Conservation (phyloP, 1,140 invertebrate genomes). For the Ceratina australensis region DNA sequence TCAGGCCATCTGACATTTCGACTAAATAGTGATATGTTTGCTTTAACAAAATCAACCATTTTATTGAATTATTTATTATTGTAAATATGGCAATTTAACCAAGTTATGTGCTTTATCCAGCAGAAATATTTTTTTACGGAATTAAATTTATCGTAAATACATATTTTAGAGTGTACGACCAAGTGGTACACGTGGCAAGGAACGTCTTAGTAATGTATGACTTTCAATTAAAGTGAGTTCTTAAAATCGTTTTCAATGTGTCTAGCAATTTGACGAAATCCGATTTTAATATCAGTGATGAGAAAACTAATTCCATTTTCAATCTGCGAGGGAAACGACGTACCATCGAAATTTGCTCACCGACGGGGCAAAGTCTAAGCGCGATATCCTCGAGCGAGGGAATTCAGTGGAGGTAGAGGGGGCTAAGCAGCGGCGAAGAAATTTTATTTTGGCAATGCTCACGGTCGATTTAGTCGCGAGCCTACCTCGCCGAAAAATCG, state of each 20-base stretch:
- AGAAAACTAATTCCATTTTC: constrained; percentile 22
- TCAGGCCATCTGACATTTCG: no score
- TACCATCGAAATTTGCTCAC: not conserved
- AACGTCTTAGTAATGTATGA: not conserved
- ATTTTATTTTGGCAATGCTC: constrained; percentile 46
- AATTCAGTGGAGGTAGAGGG: no score
- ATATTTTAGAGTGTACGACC: no score
- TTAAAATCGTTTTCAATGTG: not conserved
- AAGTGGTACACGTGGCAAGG: no score
- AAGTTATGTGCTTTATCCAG: no score
- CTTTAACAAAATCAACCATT: no score
- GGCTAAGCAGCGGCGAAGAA: not conserved
- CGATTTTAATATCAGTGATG: not conserved
- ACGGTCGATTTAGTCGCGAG: constrained; percentile 49
- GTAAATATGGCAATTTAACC: no score
- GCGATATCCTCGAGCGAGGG: not conserved
- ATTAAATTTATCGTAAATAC: no score
- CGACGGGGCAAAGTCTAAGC: not conserved
- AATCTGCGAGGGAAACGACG: not conserved
- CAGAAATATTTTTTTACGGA: no score
- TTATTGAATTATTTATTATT: no score
- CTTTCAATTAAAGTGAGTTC: not conserved
- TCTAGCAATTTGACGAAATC: no score
- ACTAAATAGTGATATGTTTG: no score
- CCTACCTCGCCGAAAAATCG: constrained; percentile 55